Evolutionary conservation across 2,888 invertebrate genomes (phyloP).

Genomic region (Orthosia gothica): DNA sequence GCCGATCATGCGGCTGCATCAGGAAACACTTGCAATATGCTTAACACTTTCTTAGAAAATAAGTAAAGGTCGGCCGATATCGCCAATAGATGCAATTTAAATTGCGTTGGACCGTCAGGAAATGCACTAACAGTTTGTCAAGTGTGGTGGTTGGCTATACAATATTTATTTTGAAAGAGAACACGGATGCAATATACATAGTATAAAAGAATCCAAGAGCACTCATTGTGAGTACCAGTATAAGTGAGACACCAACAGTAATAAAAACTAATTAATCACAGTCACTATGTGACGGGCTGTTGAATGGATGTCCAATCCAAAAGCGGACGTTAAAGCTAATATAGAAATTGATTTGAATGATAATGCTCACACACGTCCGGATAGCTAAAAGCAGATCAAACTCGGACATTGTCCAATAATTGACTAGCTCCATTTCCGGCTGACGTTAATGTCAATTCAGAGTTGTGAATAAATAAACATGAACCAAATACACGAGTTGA

Average conservation of each 20-base stretch:
- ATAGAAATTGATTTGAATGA: slow-evolving; percentile 43
- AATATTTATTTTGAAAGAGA: neutral
- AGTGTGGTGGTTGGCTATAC: neutral
- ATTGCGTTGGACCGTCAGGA: too few species aligned
- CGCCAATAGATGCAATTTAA: too few species aligned
- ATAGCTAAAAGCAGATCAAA: slow-evolving; percentile 29
- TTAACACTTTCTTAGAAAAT: too few species aligned
- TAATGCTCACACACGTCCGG: slow-evolving; percentile 17
- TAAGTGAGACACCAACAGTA: neutral
- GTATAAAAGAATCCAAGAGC: neutral
- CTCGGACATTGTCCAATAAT: slow-evolving; percentile 48
- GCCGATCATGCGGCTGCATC: too few species aligned
- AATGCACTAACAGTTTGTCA: too few species aligned
- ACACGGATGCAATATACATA: too few species aligned
- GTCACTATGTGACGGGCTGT: too few species aligned
- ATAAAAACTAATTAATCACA: neutral
- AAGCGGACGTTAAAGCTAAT: neutral
- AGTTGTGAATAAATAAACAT: slow-evolving; percentile 51
- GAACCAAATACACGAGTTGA: neutral
- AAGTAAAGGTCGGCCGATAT: too few species aligned
- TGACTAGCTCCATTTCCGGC: slow-evolving; percentile 45
- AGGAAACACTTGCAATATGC: too few species aligned
- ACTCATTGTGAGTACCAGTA: too few species aligned
- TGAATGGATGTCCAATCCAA: neutral
- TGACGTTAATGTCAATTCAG: slow-evolving; percentile 38